These are phyloP conservation scores for Urocynchramus pylzowi DNA, from an alignment of 2,113 vertebrate species.

Conservation along the genomic window DNA sequence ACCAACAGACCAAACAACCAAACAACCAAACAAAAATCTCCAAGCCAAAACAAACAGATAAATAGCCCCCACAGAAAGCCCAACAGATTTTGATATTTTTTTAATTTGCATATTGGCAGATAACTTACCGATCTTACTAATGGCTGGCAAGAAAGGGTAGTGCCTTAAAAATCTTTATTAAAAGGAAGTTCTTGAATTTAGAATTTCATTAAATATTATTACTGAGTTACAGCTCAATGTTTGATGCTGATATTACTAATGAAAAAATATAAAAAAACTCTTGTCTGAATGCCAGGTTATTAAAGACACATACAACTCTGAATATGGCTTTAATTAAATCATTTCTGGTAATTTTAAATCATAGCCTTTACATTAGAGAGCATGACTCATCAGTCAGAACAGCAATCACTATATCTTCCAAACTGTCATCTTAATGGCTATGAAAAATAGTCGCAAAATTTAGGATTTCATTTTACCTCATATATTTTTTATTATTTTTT, in stretches of 20 bases:
- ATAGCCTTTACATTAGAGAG: background rate
- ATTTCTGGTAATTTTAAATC: background rate
- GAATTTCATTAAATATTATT: background rate
- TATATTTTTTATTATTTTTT: background rate
- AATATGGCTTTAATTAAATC: background rate
- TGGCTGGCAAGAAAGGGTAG: background rate
- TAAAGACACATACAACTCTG: background rate
- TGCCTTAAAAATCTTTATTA: background rate
- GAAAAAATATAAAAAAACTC: background rate
- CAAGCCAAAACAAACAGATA: background rate
- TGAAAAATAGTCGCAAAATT: background rate
- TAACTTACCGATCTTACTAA: background rate
- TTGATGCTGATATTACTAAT: background rate
- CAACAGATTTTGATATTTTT: background rate
- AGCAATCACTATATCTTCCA: background rate
- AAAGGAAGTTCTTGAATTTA: background rate
- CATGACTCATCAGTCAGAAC: background rate
- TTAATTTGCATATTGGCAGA: background rate
- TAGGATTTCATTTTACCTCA: background rate
- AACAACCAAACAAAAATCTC: background rate
- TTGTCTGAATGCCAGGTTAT: background rate
- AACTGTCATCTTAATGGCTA: background rate
- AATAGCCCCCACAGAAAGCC: accelerated
- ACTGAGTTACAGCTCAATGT: background rate
- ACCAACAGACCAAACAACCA: background rate